phyloP scores from a whole-genome alignment of 2,888 invertebrate species.

The Caenorhabditis drosophilae region DNA sequence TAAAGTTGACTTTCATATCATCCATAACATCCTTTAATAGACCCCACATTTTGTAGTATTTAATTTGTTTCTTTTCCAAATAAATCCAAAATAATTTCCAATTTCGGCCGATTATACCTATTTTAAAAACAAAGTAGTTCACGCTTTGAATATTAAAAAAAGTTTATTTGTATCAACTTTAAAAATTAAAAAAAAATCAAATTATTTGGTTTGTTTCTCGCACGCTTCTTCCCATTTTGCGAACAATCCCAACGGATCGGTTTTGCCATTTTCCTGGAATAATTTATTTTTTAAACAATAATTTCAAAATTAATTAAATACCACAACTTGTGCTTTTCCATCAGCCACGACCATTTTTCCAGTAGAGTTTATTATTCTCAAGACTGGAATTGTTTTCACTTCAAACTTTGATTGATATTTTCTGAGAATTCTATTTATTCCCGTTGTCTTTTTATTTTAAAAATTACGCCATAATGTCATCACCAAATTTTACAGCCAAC shows the following conservation, averaged over 20 bases:
- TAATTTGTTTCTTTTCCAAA: neutral
- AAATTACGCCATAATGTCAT: conserved; percentile 56
- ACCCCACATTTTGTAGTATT: neutral
- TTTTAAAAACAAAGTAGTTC: too few species aligned
- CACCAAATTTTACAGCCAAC: conserved; percentile 60
- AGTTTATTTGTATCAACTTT: too few species aligned
- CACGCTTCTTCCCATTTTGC: conserved; percentile 48
- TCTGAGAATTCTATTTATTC: conserved; percentile 19
- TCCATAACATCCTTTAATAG: neutral
- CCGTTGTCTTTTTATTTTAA: neutral
- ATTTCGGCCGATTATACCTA: too few species aligned
- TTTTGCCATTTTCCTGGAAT: conserved; percentile 41
- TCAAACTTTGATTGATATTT: conserved; percentile 49
- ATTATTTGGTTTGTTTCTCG: too few species aligned
- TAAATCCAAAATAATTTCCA: too few species aligned
- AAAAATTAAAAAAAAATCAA: too few species aligned
- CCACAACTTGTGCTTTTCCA: conserved; percentile 60
- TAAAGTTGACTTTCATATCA: conserved; percentile 31
- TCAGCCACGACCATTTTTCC: conserved; percentile 71
- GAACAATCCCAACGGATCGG: conserved; percentile 43
- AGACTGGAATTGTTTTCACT: conserved; percentile 70
- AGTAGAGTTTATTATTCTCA: conserved; percentile 71
- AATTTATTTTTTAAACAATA: conserved; percentile 6
- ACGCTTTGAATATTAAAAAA: too few species aligned
- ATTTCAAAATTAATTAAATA: neutral